Evolutionary conservation across 1,140 invertebrate genomes (phyloP).

Genomic region (Drosophila melanogaster): Release_6_plus_ISO1_MT NT_033779.5:12913501-12914000

Average conservation of each 20-base stretch:
- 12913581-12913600: constrained; percentile 90
- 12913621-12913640: not conserved
- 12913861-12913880: constrained; percentile 92
- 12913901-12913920: constrained; percentile 94
- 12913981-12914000: no score
- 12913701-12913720: constrained; percentile 97
- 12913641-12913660: no score
- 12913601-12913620: constrained; percentile 87
- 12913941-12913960: constrained; percentile 87
- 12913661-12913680: constrained; percentile 91
- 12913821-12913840: constrained; percentile 94
- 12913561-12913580: constrained; percentile 93
- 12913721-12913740: constrained; percentile 97
- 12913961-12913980: no score
- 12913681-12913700: constrained; percentile 94
- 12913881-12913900: constrained; percentile 91
- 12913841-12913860: constrained; percentile 97
- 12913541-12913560: constrained; percentile 94
- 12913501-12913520: constrained; percentile 92
- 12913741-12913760: constrained; percentile 90
- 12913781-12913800: constrained; percentile 97
- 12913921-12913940: constrained; percentile 95
- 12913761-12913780: constrained; percentile 95
- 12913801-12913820: constrained; percentile 90
- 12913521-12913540: constrained; percentile 93